A percentile compares a stretch with the other conserved stretches of the same genome.
phyloP scores from a whole-genome alignment of 2,888 invertebrate species.

The Sinopyrophorus schimmeli region DNA sequence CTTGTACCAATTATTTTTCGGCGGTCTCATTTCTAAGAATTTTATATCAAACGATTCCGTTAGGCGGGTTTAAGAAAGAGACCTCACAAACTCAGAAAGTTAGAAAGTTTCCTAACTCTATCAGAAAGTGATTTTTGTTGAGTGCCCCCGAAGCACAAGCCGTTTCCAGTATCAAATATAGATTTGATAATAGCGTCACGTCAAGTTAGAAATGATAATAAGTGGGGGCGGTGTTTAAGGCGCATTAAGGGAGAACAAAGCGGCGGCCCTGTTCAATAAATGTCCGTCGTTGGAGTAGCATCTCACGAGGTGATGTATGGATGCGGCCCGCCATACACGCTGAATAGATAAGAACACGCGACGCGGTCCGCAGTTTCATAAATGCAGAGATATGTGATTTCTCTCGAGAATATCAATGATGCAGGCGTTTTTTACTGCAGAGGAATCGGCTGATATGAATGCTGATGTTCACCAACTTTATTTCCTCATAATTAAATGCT shows the following conservation, averaged over 20 bases:
- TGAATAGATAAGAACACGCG: constrained; percentile 38
- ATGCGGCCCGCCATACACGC: constrained; percentile 28
- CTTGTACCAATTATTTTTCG: too few relatives aligned
- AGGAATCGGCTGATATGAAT: constrained; percentile 22
- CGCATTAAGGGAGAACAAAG: constrained; percentile 20
- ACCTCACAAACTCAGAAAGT: too few relatives aligned
- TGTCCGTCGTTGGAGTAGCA: constrained; percentile 12
- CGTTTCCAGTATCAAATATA: constrained; percentile 9
- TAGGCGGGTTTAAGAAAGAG: too few relatives aligned
- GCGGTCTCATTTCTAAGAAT: too few relatives aligned
- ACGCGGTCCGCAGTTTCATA: constrained; percentile 28
- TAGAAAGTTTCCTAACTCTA: too few relatives aligned
- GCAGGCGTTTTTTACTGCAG: constrained; percentile 36
- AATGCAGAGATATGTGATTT: constrained; percentile 41
- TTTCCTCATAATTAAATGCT: constrained; percentile 16
- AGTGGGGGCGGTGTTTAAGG: constrained; percentile 15
- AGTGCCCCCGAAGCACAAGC: constrained; percentile 1
- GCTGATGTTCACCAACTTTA: constrained; percentile 21
- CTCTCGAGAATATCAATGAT: constrained; percentile 40
- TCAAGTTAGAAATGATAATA: constrained; percentile 13
- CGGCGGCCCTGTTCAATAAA: constrained; percentile 24
- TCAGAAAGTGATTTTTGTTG: background rate
- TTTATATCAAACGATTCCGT: too few relatives aligned
- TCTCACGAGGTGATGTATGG: constrained; percentile 25
- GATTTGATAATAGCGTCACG: constrained; percentile 8